phyloP scores from a whole-genome alignment of 2,797 vertebrate species.

The Nyctalus aviator region DNA sequence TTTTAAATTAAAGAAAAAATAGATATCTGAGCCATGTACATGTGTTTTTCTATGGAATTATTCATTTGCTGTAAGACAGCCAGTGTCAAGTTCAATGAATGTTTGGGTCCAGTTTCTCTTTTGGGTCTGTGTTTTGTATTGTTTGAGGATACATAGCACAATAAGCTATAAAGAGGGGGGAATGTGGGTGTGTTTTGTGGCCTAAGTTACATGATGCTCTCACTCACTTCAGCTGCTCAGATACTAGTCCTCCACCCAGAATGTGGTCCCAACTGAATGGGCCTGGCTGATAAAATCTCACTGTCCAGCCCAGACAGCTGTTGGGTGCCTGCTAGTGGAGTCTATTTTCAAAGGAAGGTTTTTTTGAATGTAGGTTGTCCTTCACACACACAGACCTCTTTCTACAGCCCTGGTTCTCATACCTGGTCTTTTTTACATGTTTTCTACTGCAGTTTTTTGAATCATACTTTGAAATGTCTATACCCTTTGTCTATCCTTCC shows the following conservation, averaged over 20 bases:
- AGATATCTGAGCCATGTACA: not conserved
- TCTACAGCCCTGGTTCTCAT: not conserved
- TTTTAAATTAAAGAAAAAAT: not conserved
- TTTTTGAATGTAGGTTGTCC: not conserved
- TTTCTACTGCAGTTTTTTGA: not conserved
- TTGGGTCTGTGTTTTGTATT: not conserved
- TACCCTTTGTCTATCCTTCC: not conserved
- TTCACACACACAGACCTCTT: not conserved
- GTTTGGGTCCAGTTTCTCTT: not conserved
- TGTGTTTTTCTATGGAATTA: slow-evolving; percentile 5
- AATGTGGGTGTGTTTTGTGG: not conserved
- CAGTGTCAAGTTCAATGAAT: slow-evolving; percentile 54
- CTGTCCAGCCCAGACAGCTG: not conserved
- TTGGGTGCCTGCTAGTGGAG: not conserved
- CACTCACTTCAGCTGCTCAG: not conserved
- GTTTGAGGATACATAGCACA: not conserved
- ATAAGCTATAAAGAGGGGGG: not conserved
- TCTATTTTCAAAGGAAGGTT: not conserved
- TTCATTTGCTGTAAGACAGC: not conserved
- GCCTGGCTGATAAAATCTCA: not conserved
- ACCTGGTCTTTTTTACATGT: not conserved
- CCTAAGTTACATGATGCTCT: not conserved
- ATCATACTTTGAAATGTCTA: not conserved
- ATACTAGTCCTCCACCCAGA: not conserved
- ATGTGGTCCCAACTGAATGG: not conserved